Evolutionary conservation across 2,113 vertebrate genomes (phyloP).

Genomic region (Erythrolamprus reginae): DNA sequence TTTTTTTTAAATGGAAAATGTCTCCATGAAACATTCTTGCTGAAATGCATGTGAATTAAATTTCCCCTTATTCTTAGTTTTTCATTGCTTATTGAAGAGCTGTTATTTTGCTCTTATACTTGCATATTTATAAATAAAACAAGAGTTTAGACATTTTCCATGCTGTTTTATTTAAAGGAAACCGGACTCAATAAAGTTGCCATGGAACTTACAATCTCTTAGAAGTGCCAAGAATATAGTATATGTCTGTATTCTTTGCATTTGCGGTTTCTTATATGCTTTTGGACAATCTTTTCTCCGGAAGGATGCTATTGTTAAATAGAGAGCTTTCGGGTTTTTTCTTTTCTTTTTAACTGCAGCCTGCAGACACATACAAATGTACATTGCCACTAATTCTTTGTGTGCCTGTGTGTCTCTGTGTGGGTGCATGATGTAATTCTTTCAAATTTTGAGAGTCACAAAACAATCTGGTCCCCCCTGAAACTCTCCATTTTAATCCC

Average conservation of each 20-base stretch:
- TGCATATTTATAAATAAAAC: background rate
- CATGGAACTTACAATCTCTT: background rate
- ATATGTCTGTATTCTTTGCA: background rate
- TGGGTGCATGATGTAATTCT: background rate
- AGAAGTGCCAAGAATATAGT: background rate
- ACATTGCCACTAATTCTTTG: background rate
- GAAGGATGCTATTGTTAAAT: background rate
- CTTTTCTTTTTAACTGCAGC: background rate
- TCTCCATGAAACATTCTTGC: background rate
- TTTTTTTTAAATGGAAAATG: background rate
- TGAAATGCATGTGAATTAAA: background rate
- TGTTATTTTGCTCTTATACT: background rate
- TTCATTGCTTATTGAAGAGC: background rate
- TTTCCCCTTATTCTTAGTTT: background rate
- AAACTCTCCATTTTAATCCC: background rate
- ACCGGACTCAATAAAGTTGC: background rate
- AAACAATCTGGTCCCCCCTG: background rate
- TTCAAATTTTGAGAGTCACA: background rate
- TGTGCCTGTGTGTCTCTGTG: background rate
- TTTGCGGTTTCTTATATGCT: background rate
- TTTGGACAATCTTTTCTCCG: background rate
- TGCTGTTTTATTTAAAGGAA: background rate
- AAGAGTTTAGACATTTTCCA: background rate
- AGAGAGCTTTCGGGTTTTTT: background rate
- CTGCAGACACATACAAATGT: background rate